Base-by-base conservation (phyloP, 1,140 invertebrate species). In the Drosophila santomea region DNA sequence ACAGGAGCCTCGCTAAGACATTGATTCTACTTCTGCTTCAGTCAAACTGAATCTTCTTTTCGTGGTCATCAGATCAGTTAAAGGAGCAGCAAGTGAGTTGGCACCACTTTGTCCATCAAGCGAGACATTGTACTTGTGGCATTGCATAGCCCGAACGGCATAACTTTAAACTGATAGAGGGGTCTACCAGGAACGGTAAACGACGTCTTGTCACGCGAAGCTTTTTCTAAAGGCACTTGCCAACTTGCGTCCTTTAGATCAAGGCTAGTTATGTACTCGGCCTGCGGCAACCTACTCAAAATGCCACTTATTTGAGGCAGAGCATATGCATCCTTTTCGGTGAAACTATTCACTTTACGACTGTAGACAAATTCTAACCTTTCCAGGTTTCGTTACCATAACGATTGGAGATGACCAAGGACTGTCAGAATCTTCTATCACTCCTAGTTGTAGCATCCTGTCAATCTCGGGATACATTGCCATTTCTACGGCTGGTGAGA, bases 311-410 rank as follows among this genome's bases (percentile, higher is more conserved):
- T 28, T 12, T 50, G 48, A 3, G n/a, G 48, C 14, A 50, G 28
- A 8, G 48, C n/a, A n/a, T 50, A 50, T 8, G 48, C 48, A 15
- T 54, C 48, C n/a, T 35, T 51, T 51, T 51, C 50, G 3, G 32
- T 52, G 28, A 52, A 52, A 10, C 50, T 52, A 11, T 52, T 52
- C 11, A 52, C 50, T 11, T 52, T 52, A 1, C 32, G 50, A 15
- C 32, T 36, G 14, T 36, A 52, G 11, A 36, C 50, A 35, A 11
- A 52, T 52, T 11, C 50, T 17, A 20, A 52, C 15, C 12, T 52
- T 52, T 12, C 50, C 32, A 5, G 15, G 32, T 20, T 52, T 52
- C 2, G 50, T 52, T 11, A 0, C 20, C 20, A 20, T 20, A 20
- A 56, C 36, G 8, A 56, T 56, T 0, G 54, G 38, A 6, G 54